A percentile compares a stretch with the other conserved stretches of the same genome.
phyloP scores from a whole-genome alignment of 2,113 vertebrate species.

The Oreochromis niloticus region DNA sequence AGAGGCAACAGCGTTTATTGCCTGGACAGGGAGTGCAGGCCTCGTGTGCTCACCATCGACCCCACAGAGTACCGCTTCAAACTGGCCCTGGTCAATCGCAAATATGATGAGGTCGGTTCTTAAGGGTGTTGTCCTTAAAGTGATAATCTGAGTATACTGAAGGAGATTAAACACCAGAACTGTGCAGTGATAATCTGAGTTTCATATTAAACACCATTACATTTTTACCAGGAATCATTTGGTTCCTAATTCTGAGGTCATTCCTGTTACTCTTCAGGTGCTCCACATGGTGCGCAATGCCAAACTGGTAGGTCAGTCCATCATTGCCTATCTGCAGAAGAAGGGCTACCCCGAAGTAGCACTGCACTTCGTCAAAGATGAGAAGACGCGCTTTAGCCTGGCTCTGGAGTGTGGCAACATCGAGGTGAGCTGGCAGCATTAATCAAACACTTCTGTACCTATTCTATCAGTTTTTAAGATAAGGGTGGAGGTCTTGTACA shows the following conservation, averaged over 20 bases:
- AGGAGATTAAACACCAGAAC: neutral
- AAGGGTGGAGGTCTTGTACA: accelerated
- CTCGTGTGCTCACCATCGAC: slow-evolving; percentile 91
- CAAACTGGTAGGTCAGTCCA: slow-evolving; percentile 95
- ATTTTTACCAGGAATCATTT: neutral
- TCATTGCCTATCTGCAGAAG: slow-evolving; percentile 97
- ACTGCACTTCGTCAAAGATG: slow-evolving; percentile 94
- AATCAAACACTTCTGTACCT: neutral
- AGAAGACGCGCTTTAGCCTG: slow-evolving; percentile 94
- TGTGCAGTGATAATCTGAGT: neutral
- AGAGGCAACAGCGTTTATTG: slow-evolving; percentile 95
- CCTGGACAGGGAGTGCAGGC: slow-evolving; percentile 89
- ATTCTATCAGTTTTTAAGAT: neutral
- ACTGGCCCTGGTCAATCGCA: slow-evolving; percentile 91
- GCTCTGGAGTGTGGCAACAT: slow-evolving; percentile 93
- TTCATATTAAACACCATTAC: neutral
- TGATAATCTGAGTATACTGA: neutral
- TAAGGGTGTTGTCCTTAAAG: neutral
- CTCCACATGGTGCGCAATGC: slow-evolving; percentile 97
- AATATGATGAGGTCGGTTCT: slow-evolving; percentile 87
- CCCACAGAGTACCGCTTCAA: slow-evolving; percentile 97
- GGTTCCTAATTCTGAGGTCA: neutral
- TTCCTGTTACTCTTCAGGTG: slow-evolving; percentile 71
- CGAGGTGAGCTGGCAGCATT: slow-evolving; percentile 65
- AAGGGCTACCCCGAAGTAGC: slow-evolving; percentile 97